These are phyloP conservation scores for Chloroclysta siterata DNA, from an alignment of 2,888 invertebrate genomes.

Conservation along the genomic window DNA sequence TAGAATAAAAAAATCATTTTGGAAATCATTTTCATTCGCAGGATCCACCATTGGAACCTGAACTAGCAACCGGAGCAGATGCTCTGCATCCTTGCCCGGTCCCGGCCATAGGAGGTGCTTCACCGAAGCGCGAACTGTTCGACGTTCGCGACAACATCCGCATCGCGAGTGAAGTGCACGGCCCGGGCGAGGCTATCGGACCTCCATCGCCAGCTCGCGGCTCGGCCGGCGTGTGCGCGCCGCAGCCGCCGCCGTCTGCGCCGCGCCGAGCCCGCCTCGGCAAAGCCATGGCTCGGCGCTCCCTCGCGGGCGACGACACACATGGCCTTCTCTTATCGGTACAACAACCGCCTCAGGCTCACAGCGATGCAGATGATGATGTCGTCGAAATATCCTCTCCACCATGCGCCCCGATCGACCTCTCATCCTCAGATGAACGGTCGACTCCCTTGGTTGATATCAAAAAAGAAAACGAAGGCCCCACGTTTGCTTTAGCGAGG, in stretches of 20 bases:
- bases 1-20: too few species aligned
- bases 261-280: slow-evolving; percentile 78
- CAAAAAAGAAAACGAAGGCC: slow-evolving; percentile 80
- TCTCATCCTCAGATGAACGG: slow-evolving; percentile 79
- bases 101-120: slow-evolving; percentile 76
- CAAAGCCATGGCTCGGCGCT: slow-evolving; percentile 88
- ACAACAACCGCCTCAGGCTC: slow-evolving; percentile 61
- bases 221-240: slow-evolving; percentile 87
- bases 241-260: slow-evolving; percentile 82
- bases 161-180: slow-evolving; percentile 66
- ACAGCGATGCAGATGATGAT: slow-evolving; percentile 81
- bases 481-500: slow-evolving; percentile 65
- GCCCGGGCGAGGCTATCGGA: slow-evolving; percentile 75
- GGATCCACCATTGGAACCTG: slow-evolving; percentile 76
- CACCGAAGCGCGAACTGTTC: slow-evolving; percentile 74
- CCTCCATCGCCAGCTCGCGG: slow-evolving; percentile 89
- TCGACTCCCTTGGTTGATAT: slow-evolving; percentile 76
- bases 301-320: slow-evolving; percentile 83
- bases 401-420: slow-evolving; percentile 74
- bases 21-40: slow-evolving; percentile 42
- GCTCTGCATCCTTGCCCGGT: slow-evolving; percentile 71
- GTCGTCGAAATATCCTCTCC: slow-evolving; percentile 80
- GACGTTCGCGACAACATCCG: slow-evolving; percentile 72
- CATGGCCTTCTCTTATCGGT: slow-evolving; percentile 75
- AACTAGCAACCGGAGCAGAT: slow-evolving; percentile 72